Evolutionary conservation across 2,797 vertebrate species (phyloP).

Genomic region (Chaetodon trifasciatus): DNA sequence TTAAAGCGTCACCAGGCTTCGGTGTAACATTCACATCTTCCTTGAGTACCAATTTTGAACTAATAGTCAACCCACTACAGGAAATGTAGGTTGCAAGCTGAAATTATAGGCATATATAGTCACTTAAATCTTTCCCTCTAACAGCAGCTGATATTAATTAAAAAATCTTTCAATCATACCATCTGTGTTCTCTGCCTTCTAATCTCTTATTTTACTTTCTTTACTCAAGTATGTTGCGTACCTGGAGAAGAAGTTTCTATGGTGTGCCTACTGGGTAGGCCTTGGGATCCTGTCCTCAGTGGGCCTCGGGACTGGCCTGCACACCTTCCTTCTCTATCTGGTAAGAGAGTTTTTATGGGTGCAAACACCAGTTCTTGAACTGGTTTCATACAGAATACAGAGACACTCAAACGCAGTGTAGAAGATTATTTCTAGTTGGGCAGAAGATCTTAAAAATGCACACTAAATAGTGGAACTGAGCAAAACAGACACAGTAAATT

Average conservation of each 20-base stretch:
- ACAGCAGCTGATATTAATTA: neutral
- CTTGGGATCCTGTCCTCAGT: conserved; percentile 98
- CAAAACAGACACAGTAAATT: neutral
- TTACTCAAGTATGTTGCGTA: conserved; percentile 91
- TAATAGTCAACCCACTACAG: neutral
- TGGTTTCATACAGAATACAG: neutral
- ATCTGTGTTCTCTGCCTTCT: neutral
- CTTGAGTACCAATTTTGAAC: neutral
- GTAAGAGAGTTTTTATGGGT: conserved; percentile 81
- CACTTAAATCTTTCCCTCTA: neutral
- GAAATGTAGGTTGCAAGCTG: neutral
- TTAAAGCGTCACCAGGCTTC: conserved; percentile 11
- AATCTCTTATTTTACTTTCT: conserved; percentile 13
- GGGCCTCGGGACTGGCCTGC: conserved; percentile 97
- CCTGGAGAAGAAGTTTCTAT: conserved; percentile 94
- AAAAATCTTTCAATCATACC: neutral
- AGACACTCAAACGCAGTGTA: neutral
- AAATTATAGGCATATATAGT: neutral
- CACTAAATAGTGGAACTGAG: neutral
- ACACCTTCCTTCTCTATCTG: conserved; percentile 98
- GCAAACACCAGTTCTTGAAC: neutral
- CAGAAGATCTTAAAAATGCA: neutral
- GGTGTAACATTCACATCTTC: neutral
- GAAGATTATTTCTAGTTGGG: neutral
- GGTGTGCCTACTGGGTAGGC: conserved; percentile 99